Evolutionary conservation across 2,113 vertebrate species (phyloP).

Genomic region (Benitochromis conjunctus): DNA sequence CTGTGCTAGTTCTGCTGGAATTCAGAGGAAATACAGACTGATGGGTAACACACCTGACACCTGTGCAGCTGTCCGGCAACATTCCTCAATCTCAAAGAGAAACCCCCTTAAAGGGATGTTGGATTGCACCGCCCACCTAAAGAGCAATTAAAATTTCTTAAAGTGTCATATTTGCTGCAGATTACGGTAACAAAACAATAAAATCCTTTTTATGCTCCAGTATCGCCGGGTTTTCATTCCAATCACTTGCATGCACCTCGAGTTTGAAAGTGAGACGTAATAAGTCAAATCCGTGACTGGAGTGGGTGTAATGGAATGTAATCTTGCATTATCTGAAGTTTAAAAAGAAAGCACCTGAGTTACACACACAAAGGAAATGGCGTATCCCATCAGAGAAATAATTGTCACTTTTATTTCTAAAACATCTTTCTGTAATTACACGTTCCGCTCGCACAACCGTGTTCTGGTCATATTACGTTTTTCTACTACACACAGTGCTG

Average conservation of each 20-base stretch:
- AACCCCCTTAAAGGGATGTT: neutral
- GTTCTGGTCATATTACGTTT: neutral
- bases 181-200: neutral
- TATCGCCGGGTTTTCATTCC: neutral
- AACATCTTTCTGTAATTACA: conserved; percentile 58
- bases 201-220: neutral
- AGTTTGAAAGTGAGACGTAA: neutral
- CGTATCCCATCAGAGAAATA: neutral
- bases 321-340: neutral
- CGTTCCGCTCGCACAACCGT: conserved; percentile 18
- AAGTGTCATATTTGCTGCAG: neutral
- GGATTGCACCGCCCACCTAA: neutral
- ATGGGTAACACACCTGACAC: conserved; percentile 56
- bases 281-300: neutral
- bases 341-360: neutral
- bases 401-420: conserved; percentile 58
- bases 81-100: neutral
- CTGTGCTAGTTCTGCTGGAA: neutral
- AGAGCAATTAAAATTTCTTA: neutral
- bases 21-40: conserved; percentile 2
- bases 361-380: neutral
- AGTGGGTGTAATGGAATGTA: neutral
- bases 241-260: neutral
- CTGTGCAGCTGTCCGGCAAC: conserved; percentile 40
- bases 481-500: conserved; percentile 26